Percentiles rank a stretch among this genome's conserved stretches.
Evolutionary conservation across 2,888 invertebrate species (phyloP).

Genomic region (Thymelicus lineola): DNA sequence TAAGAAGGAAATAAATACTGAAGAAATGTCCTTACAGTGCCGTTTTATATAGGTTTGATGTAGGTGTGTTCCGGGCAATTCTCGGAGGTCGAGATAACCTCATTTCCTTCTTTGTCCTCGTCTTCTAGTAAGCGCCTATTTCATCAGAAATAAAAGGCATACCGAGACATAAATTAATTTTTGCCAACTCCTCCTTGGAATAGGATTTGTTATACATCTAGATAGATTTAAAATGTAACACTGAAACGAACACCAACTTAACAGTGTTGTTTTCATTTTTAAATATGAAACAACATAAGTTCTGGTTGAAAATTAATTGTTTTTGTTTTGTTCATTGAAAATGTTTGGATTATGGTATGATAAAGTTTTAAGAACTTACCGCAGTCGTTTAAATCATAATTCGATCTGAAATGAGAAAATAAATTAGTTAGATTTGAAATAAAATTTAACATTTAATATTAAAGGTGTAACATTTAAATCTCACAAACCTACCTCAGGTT

Average conservation of each 20-base stretch:
- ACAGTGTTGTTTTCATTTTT: too few species aligned
- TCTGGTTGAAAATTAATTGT: not conserved
- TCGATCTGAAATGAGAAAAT: conserved; percentile 53
- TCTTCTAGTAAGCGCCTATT: conserved; percentile 38
- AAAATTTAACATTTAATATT: not conserved
- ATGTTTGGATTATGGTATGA: not conserved
- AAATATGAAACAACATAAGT: not conserved
- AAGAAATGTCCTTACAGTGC: conserved; percentile 5
- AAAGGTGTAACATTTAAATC: too few species aligned
- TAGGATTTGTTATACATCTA: conserved; percentile 13
- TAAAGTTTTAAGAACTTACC: conserved; percentile 46
- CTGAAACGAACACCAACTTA: not conserved
- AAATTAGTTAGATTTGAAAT: conserved; percentile 19
- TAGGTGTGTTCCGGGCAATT: conserved; percentile 48
- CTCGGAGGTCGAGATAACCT: conserved; percentile 54
- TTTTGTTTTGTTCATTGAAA: not conserved
- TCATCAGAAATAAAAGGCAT: conserved; percentile 42
- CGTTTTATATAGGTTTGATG: conserved; percentile 38
- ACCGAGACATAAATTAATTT: conserved; percentile 42
- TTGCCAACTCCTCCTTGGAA: conserved; percentile 17
- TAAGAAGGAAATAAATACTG: not conserved
- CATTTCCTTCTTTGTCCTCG: conserved; percentile 53
- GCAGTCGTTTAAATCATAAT: conserved; percentile 57
- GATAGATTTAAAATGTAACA: not conserved
- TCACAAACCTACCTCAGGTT: too few species aligned